Conservation (phyloP, 2,113 vertebrate genomes). For the Silurus glanis region DNA sequence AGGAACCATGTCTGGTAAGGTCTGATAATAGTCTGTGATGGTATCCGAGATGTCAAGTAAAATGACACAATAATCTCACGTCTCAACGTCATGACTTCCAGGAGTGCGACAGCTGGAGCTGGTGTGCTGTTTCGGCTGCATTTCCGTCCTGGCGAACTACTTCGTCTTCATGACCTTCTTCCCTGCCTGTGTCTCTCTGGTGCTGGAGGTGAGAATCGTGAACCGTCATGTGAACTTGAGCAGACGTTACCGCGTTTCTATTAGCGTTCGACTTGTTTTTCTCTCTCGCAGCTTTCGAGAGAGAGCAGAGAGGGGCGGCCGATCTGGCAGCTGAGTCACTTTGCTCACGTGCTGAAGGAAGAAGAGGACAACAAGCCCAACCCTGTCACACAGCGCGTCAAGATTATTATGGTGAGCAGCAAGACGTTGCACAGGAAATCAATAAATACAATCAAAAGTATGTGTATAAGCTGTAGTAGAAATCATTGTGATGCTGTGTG, state of each 20-base stretch:
- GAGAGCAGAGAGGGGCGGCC: slow-evolving; percentile 92
- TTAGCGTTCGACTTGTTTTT: background rate
- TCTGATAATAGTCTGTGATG: background rate
- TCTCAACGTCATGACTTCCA: slow-evolving; percentile 52
- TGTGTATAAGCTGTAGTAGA: no score
- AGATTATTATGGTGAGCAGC: slow-evolving; percentile 91
- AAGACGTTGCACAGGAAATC: background rate
- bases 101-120: slow-evolving; percentile 96
- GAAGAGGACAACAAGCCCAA: slow-evolving; percentile 97
- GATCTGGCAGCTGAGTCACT: slow-evolving; percentile 96
- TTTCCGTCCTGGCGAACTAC: slow-evolving; percentile 97
- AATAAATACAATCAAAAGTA: background rate
- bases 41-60: background rate
- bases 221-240: no score
- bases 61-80: background rate
- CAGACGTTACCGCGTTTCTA: background rate
- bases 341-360: slow-evolving; percentile 91
- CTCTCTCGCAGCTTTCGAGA: slow-evolving; percentile 80
- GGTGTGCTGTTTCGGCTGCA: slow-evolving; percentile 98
- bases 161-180: slow-evolving; percentile 99
- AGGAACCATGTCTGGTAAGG: slow-evolving; percentile 91
- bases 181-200: slow-evolving; percentile 93
- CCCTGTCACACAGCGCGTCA: slow-evolving; percentile 94
- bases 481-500: background rate
- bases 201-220: slow-evolving; percentile 84